Evolutionary conservation across 2,888 invertebrate genomes (phyloP).

Genomic region (Lampropteryx suffumata): DNA sequence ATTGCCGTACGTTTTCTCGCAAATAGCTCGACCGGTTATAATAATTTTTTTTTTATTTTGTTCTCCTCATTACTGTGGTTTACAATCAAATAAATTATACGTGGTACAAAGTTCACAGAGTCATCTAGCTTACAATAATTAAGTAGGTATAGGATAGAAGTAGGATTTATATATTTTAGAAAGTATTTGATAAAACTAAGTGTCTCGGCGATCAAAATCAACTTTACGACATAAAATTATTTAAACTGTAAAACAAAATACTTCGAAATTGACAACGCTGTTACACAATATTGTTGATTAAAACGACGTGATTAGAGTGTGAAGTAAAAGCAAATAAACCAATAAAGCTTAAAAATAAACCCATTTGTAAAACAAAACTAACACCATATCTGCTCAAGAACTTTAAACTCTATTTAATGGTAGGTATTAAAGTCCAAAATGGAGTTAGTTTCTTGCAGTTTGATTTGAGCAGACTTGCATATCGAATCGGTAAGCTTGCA

Average conservation of each 20-base stretch:
- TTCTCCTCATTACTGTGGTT: too few species aligned
- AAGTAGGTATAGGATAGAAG: too few species aligned
- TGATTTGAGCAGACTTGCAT: slow-evolving; percentile 6
- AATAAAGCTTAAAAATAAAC: slow-evolving; percentile 10
- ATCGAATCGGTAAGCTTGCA: slow-evolving; percentile 25
- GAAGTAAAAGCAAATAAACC: slow-evolving; percentile 14
- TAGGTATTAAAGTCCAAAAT: slow-evolving; percentile 2
- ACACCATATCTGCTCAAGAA: not conserved
- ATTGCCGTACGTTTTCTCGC: too few species aligned
- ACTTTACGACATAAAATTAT: slow-evolving; percentile 9
- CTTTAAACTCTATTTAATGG: slow-evolving; percentile 1
- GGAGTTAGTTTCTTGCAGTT: not conserved
- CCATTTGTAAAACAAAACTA: not conserved
- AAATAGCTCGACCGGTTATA: too few species aligned
- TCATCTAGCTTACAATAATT: too few species aligned
- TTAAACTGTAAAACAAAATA: slow-evolving; percentile 9
- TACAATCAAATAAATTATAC: too few species aligned
- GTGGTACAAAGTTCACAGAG: too few species aligned
- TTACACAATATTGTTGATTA: slow-evolving; percentile 16
- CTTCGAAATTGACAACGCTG: slow-evolving; percentile 7
- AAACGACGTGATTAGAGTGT: slow-evolving; percentile 14
- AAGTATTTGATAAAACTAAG: too few species aligned
- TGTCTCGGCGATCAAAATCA: not conserved
- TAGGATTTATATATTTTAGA: too few species aligned
- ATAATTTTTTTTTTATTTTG: too few species aligned